Conservation (phyloP, 2,888 invertebrate species). For the Steinernema carpocapsae region DNA sequence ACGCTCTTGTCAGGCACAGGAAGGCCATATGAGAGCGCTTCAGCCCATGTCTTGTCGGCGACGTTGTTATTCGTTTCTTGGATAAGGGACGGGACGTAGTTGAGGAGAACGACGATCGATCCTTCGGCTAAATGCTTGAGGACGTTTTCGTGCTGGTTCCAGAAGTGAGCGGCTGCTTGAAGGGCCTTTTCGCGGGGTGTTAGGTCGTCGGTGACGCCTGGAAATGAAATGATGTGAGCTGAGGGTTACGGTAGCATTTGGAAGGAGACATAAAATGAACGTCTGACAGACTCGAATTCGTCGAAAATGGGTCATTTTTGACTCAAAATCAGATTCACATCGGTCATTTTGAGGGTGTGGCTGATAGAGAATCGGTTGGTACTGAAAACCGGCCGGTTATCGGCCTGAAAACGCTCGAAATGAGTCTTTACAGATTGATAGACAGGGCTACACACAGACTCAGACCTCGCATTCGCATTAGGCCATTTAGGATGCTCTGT, state of each 20-base stretch:
- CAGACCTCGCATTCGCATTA: too few species aligned
- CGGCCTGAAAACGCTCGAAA: too few species aligned
- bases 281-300: too few species aligned
- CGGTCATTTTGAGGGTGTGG: too few species aligned
- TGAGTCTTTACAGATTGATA: too few species aligned
- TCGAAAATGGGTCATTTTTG: too few species aligned
- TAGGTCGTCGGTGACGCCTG: neutral
- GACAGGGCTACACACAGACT: too few species aligned
- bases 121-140: neutral
- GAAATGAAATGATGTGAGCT: neutral
- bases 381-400: too few species aligned
- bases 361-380: too few species aligned
- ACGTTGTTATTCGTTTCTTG: neutral
- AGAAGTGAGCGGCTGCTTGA: neutral
- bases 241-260: too few species aligned
- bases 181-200: neutral
- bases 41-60: neutral
- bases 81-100: neutral
- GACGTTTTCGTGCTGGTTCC: slow-evolving; percentile 4
- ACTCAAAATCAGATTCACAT: too few species aligned
- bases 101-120: neutral
- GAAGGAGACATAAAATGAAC: neutral
- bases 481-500: too few species aligned
- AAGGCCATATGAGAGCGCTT: neutral
- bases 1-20: neutral